A percentile compares a stretch with the other conserved stretches of the same genome.
Evolutionary conservation across 2,797 vertebrate species (phyloP).

Genomic region (Acanthurus tractus): DNA sequence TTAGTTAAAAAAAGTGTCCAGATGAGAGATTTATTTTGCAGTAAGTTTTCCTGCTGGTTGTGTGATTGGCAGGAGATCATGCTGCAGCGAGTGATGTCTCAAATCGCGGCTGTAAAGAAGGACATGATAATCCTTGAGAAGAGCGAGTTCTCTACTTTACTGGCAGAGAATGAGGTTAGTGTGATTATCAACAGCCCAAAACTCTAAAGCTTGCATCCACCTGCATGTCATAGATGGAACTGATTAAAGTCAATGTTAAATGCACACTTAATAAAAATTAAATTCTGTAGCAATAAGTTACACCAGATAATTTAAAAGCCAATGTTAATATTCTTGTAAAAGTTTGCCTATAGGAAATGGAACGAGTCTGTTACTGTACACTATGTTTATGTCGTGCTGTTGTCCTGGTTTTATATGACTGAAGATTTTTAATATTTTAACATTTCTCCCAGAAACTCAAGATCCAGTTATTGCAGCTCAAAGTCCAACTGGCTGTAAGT

Average conservation of each 20-base stretch:
- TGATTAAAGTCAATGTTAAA: too few relatives aligned
- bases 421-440: not conserved
- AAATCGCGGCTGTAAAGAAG: conserved; percentile 93
- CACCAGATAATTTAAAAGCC: too few relatives aligned
- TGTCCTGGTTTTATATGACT: not conserved
- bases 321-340: too few relatives aligned
- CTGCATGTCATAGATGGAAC: too few relatives aligned
- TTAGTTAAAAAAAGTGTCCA: too few relatives aligned
- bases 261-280: too few relatives aligned
- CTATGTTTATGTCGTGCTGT: not conserved
- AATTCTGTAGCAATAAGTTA: too few relatives aligned
- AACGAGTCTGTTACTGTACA: too few relatives aligned
- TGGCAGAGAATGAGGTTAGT: conserved; percentile 94
- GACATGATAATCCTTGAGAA: conserved; percentile 99
- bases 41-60: not conserved
- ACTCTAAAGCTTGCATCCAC: too few relatives aligned
- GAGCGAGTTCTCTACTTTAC: conserved; percentile 95
- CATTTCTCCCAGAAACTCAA: conserved; percentile 90
- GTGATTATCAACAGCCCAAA: not conserved
- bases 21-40: too few relatives aligned
- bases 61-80: conserved; percentile 90
- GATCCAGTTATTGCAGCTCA: conserved; percentile 91
- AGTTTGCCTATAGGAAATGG: too few relatives aligned
- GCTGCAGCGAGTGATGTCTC: conserved; percentile 95
- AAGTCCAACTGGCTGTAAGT: conserved; percentile 92